Base-by-base conservation (phyloP, 2,113 vertebrate genomes). In the Ptilorrhoa leucosticta region DNA sequence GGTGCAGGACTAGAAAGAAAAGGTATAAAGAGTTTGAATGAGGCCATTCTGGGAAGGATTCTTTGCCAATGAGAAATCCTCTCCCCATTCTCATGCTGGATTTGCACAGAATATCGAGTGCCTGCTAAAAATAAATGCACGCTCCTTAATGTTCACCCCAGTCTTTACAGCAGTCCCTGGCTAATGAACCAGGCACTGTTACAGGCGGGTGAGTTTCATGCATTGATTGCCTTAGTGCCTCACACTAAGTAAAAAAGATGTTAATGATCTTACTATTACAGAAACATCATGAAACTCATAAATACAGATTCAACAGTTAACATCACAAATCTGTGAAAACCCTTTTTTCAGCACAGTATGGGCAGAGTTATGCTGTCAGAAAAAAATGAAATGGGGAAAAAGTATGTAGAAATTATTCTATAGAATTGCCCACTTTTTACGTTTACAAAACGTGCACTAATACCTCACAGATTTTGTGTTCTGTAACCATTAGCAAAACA, bases 241-340 rank as follows among this genome's bases (percentile, higher is more conserved):
- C 88, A 92, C 47, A 79, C 85, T 45, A 94, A 94, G 72, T 75
- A 75, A 93, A 95, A 95, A 89, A 69, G 69, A 95, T 0, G 1
- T 82, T 96, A 96, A 96, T 92, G 89, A 89, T 78, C 83, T 80
- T 93, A 71, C 83, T 95, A 93, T 90, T 87, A 89, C 64, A 78
- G 82, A 86, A 93, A 86, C 83, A 95, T 94, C 75, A 53, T 21
- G 83, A 75, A 96, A 94, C 88, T 95, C 90, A 96, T 96, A 96
- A 96, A 96, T 90, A 93, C 69, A 94, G 83, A 95, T 92, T 96
- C 72, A 96, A 96, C n/a, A 57, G 76, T 92, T 95, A 93, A 88
- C 76, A 95, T 81, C 86, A 84, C 33, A 79, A 78, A 81, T 39
- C 68, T 53, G 31, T 64, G 76, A 71, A 90, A 97, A 68, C 11